Percentiles rank a stretch among this genome's conserved stretches.
Conservation (phyloP, 2,113 vertebrate genomes). For the Hymenochirus boettgeri region DNA sequence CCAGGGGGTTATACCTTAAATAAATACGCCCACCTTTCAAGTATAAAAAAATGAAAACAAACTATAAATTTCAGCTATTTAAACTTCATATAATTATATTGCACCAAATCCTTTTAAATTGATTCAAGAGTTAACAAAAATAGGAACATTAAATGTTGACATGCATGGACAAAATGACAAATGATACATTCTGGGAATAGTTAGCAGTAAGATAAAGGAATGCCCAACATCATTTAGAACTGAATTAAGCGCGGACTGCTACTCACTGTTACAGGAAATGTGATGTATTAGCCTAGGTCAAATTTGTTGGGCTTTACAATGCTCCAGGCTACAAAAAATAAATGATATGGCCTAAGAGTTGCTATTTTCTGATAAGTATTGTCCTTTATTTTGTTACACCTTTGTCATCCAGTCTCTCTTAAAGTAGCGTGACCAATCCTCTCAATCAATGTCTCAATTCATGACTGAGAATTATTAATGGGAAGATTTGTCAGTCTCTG, state of each 20-base stretch:
- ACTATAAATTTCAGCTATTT: too few species aligned
- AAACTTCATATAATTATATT: too few species aligned
- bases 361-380: conserved; percentile 21
- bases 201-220: conserved; percentile 19
- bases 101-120: too few species aligned
- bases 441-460: conserved; percentile 13
- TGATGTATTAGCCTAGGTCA: conserved; percentile 52
- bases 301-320: conserved; percentile 44
- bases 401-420: conserved; percentile 47
- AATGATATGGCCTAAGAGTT: conserved; percentile 31
- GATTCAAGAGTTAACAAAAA: too few species aligned
- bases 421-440: conserved; percentile 44
- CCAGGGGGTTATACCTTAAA: too few species aligned
- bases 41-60: too few species aligned
- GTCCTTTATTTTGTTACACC: conserved; percentile 41
- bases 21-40: too few species aligned
- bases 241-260: conserved; percentile 44
- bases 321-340: conserved; percentile 48
- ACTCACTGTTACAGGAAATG: conserved; percentile 47
- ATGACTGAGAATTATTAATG: conserved; percentile 7
- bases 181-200: conserved; percentile 38
- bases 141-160: conserved; percentile 13
- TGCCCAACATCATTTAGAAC: conserved; percentile 42
- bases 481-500: neutral
- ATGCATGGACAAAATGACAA: conserved; percentile 40